Base-by-base conservation (phyloP, 2,888 invertebrate species). In the Apodemia duryi region DNA sequence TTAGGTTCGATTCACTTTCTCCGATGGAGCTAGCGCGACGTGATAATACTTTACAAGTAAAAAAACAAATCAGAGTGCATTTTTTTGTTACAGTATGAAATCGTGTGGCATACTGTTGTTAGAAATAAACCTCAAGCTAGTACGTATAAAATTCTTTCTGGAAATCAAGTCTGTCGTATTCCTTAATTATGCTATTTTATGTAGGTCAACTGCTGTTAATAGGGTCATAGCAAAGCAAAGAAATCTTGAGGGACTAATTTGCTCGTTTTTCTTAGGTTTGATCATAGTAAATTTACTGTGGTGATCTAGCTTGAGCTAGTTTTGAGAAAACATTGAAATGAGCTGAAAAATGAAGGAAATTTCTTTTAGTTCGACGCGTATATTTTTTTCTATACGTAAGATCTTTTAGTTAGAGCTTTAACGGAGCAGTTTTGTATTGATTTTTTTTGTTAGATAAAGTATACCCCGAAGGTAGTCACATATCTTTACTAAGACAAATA, bases 111-210 rank as follows among this genome's bases (percentile, higher is more conserved):
- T 43, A 43, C 6, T 11, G 9, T 43, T 43, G 11, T 46, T 11
- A 46, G 5, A 46, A 46, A 46, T 13, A 46, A 13, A 4, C 13
- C 13, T 13, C 13, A 3, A 46, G 13, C 4, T 46, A 1, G 46
- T 46, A 46, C 46, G 46, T 46, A 46, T 46, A 46, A 46, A 46
- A 46, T 46, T 46, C 11, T 43, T 46, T 46, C 46, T 46, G 13
- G 13, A 46, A 46, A 13, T 46, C 46, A 46, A 46, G 13, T 46
- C 46, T 46, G 46, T 46, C 46, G 13, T 46, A 46, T 46, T 46
- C 54, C 6, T 29, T 54, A 54, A 54, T 32, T 54, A 54, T 32
- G 11, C 32, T 54, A 54, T 54, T 54, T 54, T 54, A 54, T 54
- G 29, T 54, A 54, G 54, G 54, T 54, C 54, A 54, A 46, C 46